These are phyloP conservation scores for Equus quagga DNA, from an alignment of 2,113 vertebrate species.

Conservation along the genomic window DNA sequence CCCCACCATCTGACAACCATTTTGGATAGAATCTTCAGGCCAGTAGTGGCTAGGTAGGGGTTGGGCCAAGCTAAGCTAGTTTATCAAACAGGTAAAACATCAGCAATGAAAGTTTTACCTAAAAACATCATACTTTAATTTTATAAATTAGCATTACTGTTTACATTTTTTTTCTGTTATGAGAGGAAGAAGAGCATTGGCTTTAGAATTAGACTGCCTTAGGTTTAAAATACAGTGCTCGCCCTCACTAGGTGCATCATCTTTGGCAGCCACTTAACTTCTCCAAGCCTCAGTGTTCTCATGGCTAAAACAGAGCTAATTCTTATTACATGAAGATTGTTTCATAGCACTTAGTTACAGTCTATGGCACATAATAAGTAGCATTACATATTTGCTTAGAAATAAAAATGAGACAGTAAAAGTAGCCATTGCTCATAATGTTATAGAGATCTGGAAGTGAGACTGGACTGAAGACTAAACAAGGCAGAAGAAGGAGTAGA, in stretches of 20 bases:
- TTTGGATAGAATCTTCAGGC: not conserved
- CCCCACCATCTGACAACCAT: not conserved
- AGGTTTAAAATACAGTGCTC: not conserved
- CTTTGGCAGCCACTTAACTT: not conserved
- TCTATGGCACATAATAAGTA: not conserved
- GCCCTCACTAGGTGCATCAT: not conserved
- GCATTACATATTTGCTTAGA: not conserved
- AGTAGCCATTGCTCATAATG: not conserved
- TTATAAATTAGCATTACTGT: not conserved
- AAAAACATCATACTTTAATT: not conserved
- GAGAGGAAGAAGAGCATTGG: not conserved
- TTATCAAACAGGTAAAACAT: not conserved
- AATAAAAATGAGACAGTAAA: conserved; percentile 16
- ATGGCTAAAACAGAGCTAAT: not conserved
- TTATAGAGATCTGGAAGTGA: not conserved
- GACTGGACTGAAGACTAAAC: not conserved
- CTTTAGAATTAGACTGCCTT: not conserved
- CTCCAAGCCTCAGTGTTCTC: not conserved
- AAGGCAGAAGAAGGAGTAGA: not conserved
- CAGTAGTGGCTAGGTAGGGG: not conserved
- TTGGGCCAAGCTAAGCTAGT: not conserved
- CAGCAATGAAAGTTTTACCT: not conserved
- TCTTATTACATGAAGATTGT: not conserved
- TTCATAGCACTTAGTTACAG: not conserved
- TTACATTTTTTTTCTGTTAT: not conserved